Base-by-base conservation (phyloP, 2,113 vertebrate genomes). In the Caloenas nicobarica region DNA sequence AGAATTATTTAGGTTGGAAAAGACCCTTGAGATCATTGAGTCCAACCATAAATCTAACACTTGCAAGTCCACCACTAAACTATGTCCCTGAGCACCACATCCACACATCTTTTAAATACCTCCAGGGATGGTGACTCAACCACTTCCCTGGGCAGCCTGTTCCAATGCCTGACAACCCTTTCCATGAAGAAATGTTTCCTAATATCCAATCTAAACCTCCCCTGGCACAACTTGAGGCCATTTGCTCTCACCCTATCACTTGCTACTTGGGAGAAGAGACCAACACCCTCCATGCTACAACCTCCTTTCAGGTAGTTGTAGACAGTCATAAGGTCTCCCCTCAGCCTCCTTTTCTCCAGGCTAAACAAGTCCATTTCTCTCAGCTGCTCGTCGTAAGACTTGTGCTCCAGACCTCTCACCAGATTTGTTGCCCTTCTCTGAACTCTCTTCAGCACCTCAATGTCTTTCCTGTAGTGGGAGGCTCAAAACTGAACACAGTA, bases 281-380 rank as follows among this genome's bases (percentile, higher is more conserved):
- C 0, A 0, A 9, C 4, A 1, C 5, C 9, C 3, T 10, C 17
- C 13, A 29, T 11, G 0, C 21, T 33, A 18, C 34, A 29, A 3
- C 29, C 42, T 51, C 19, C 15, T 48, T n/a, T 11, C 29, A 16
- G 5, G 14, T 9, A 65, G 16, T 6, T 66, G 31, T 7, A 62
- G 31, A 38, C 29, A 28, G 13, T 0, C 1, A 34, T 21, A 3
- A 26, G 10, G 9, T 60, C 23, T 58, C 23, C 21, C 11, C 13
- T 53, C 8, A 82, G 8, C 3, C 13, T 74, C 23, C 33, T 66
- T 6, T 86, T 34, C 66, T 53, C 22, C 46, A 51, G 26, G 1
- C 7, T 42, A 11, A 87, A 48, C 2, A 42, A 5, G 3, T 8
- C 7, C 24, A 17, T 25, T 1, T 79, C 33, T 5, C 10, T 61